Base-by-base conservation (phyloP, 2,888 invertebrate species). In the Automeris io region DNA sequence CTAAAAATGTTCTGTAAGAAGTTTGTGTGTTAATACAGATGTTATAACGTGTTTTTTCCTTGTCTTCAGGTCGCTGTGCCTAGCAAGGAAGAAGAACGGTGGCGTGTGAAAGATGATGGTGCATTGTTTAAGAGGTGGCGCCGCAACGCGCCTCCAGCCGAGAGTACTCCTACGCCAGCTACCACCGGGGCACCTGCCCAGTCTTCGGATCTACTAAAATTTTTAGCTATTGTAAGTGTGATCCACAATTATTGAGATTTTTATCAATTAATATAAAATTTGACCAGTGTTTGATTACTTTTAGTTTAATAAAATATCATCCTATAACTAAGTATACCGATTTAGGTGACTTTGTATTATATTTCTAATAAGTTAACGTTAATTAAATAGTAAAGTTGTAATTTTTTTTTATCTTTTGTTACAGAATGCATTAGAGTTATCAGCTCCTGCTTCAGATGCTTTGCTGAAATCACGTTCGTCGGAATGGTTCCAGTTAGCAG, bases 401-500 rank as follows among this genome's bases (percentile, higher is more conserved):
- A 11, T 33, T 43, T 18, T 11, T 46, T 60, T 69, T 53, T 47
- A n/a, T n/a, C n/a, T 56, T 52, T 78, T 72, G 69, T 89, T 90
- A 35, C 88, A 96, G 96, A 96, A 96, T 80, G 96, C 97, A 24
- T 87, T 97, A 64, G 96, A 97, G 70, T 83, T 97, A 61, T 94
- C 95, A 46, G 95, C 95, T 12, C 96, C 97, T 33, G 96, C 96
- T 42, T 95, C 95, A 57, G 95, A 96, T 64, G 90, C 95, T 37
- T 82, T 97, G 33, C 78, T 96, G 51, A 93, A 93, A 66, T 92
- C 92, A 47, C 88, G 90, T 49, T 87, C 87, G 29, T 86, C 88
- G 41, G 88, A 88, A 57, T 97, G 97, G 97, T 94, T 97, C 77
- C 97, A 97, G 78, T 82, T 98, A 47, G 94, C 96, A 8, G 98